phyloP scores from a whole-genome alignment of 2,797 vertebrate genomes.

The Columba guinea region DNA sequence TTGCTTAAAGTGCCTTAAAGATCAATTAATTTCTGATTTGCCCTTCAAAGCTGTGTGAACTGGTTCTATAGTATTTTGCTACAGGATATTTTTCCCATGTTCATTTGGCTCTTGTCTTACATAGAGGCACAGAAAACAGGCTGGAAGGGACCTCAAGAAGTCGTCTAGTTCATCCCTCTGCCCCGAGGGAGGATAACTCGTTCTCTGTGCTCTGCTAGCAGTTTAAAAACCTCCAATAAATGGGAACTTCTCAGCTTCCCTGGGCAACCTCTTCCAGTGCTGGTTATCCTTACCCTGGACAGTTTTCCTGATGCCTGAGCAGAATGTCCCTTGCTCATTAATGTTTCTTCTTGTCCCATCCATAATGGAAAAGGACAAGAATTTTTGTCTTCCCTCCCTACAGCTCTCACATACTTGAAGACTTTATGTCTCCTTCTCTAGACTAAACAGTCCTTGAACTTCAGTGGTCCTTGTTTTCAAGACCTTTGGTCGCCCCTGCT shows the following conservation, averaged over 20 bases:
- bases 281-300: background rate
- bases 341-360: background rate
- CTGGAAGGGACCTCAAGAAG: background rate
- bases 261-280: background rate
- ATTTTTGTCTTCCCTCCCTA: background rate
- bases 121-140: background rate
- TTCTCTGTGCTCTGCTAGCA: background rate
- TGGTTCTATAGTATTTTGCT: background rate
- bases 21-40: background rate
- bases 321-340: background rate
- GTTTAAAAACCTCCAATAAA: background rate
- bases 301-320: background rate
- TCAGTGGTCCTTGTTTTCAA: background rate
- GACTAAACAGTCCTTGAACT: background rate
- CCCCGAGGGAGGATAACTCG: background rate
- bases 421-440: background rate
- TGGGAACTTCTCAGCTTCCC: background rate
- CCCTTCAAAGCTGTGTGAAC: background rate
- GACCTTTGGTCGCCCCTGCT: background rate
- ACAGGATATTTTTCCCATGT: slow-evolving; percentile 2
- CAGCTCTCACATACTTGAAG: background rate
- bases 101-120: background rate
- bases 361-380: background rate
- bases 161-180: background rate
- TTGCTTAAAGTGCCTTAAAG: background rate